phyloP scores from a whole-genome alignment of 2,888 invertebrate species.

The Drosophila fungiperda region DNA sequence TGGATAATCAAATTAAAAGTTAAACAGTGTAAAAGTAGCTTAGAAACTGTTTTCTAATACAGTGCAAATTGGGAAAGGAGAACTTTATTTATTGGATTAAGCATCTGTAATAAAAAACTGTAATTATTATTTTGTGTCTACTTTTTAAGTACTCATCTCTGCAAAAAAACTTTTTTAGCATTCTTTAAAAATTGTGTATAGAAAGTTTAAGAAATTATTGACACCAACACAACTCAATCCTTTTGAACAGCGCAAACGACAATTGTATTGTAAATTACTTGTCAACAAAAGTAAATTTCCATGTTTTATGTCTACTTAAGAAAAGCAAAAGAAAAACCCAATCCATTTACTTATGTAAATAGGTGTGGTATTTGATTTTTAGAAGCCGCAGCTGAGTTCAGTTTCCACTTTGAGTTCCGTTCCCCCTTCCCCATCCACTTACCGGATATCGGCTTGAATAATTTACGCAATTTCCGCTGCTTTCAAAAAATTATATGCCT shows the following conservation, averaged over 20 bases:
- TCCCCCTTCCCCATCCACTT: neutral
- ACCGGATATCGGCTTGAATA: constrained; percentile 28
- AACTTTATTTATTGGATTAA: neutral
- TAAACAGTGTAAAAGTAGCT: neutral
- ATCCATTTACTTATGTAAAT: constrained; percentile 34
- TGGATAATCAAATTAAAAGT: constrained; percentile 15
- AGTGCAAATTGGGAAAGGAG: neutral
- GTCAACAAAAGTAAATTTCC: constrained; percentile 3
- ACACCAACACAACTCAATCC: neutral
- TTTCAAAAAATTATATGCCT: constrained; percentile 19
- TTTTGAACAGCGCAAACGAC: neutral
- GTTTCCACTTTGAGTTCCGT: neutral
- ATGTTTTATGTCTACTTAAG: neutral
- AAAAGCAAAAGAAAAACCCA: constrained; percentile 11
- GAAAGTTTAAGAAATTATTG: neutral
- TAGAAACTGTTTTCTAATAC: neutral
- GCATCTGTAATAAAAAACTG: neutral
- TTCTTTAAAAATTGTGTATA: neutral
- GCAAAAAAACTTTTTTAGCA: neutral
- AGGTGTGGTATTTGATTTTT: constrained; percentile 12
- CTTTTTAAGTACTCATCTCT: neutral
- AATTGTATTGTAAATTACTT: neutral
- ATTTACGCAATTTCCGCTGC: constrained; percentile 28
- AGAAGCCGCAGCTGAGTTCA: constrained; percentile 9
- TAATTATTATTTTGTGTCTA: neutral